Conservation (phyloP, 2,113 vertebrate genomes). For the Lasiurus cinereus region DNA sequence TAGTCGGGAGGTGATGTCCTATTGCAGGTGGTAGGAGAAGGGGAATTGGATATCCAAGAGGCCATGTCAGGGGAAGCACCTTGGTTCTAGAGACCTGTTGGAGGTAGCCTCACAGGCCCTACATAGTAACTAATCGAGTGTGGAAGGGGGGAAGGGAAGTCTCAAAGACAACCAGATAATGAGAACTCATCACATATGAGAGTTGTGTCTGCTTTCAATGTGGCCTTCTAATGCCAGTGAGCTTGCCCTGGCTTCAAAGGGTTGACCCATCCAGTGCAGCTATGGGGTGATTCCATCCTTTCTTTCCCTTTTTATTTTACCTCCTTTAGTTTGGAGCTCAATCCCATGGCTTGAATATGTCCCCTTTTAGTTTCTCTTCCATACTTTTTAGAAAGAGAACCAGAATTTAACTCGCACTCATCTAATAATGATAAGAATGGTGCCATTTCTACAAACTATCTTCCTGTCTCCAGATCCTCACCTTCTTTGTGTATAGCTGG, state of each 20-base stretch:
- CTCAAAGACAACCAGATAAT: not conserved
- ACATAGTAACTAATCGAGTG: not conserved
- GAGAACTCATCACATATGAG: not conserved
- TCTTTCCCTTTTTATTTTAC: not conserved
- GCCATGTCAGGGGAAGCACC: not conserved
- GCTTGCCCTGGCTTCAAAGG: not conserved
- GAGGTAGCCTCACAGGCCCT: not conserved
- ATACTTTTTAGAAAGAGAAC: slow-evolving; percentile 36
- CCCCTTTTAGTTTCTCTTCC: slow-evolving; percentile 22
- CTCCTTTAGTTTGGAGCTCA: not conserved
- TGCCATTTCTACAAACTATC: not conserved
- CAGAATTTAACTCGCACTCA: slow-evolving; percentile 3
- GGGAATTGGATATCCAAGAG: not conserved
- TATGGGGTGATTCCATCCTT: not conserved
- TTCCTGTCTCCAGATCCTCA: not conserved
- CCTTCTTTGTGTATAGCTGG: not conserved
- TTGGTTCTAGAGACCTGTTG: not conserved
- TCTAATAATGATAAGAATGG: not conserved
- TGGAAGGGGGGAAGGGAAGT: not conserved
- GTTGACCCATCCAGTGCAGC: not conserved
- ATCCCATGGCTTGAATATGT: not conserved
- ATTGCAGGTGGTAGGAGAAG: not conserved
- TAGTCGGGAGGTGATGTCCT: not conserved
- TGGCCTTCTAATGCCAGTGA: not conserved
- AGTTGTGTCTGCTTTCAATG: not conserved